Percentiles rank a stretch among this genome's conserved stretches.
These are phyloP conservation scores for Hesperia comma DNA, from an alignment of 2,888 invertebrate species.

Conservation along the genomic window DNA sequence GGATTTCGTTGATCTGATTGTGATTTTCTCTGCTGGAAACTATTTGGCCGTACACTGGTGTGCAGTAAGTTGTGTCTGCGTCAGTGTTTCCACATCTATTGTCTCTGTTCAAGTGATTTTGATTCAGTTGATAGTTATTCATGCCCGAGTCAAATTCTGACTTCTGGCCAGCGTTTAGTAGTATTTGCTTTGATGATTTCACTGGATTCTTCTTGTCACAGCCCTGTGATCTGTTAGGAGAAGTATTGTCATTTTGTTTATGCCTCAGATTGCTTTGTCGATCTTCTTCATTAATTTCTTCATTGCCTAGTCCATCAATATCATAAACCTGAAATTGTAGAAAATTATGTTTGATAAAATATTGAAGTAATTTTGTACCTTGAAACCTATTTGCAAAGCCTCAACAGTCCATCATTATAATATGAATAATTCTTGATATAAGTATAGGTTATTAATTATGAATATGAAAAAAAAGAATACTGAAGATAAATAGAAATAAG, in stretches of 20 bases:
- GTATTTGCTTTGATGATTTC: constrained; percentile 78
- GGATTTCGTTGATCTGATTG: constrained; percentile 78
- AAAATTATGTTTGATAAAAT: background rate
- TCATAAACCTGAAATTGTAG: constrained; percentile 71
- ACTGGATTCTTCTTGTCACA: constrained; percentile 61
- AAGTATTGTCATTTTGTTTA: constrained; percentile 55
- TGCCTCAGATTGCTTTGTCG: constrained; percentile 51
- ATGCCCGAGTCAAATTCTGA: constrained; percentile 80
- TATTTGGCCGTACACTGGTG: constrained; percentile 78
- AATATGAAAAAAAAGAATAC: no score
- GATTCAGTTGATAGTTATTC: constrained; percentile 76
- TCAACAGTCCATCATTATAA: no score
- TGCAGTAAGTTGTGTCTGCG: constrained; percentile 76
- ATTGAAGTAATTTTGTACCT: no score
- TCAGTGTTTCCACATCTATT: constrained; percentile 56
- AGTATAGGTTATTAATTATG: no score
- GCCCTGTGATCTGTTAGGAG: constrained; percentile 54
- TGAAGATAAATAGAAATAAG: no score
- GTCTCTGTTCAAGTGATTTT: constrained; percentile 59
- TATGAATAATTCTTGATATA: no score
- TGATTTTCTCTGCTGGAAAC: constrained; percentile 78
- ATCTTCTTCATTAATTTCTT: constrained; percentile 71
- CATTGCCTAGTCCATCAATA: constrained; percentile 75
- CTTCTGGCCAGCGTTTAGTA: constrained; percentile 77
- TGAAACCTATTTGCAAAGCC: no score